Conservation (phyloP, 1,140 invertebrate genomes). For the Caenorhabditis tropicalis region DNA sequence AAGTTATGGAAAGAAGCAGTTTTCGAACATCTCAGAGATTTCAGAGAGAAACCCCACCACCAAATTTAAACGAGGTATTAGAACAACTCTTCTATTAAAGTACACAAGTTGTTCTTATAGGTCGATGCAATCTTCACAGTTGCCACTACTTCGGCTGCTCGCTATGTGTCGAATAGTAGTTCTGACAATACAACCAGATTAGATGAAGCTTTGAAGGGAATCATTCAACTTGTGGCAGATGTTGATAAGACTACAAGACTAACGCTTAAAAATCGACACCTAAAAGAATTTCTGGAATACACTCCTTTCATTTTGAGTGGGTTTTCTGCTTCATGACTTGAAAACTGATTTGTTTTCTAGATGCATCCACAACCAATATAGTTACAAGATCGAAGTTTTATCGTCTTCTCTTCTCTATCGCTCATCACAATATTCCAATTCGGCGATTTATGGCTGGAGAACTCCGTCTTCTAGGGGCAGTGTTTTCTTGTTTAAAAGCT, state of each 20-base stretch:
- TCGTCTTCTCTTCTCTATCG: neutral
- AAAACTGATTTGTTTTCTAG: neutral
- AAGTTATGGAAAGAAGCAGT: constrained; percentile 21
- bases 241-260: neutral
- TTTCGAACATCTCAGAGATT: constrained; percentile 12
- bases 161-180: constrained; percentile 5
- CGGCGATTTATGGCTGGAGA: constrained; percentile 50
- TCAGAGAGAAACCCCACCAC: neutral
- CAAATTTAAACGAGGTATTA: neutral
- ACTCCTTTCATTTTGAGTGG: constrained; percentile 6
- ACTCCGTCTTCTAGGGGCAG: constrained; percentile 37
- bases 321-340: neutral
- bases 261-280: neutral
- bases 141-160: neutral
- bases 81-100: too few species aligned
- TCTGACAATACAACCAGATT: neutral
- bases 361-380: constrained; percentile 26
- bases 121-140: neutral
- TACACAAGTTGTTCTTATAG: neutral
- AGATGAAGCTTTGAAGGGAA: neutral
- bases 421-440: constrained; percentile 43
- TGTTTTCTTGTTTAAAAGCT: constrained; percentile 52
- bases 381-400: constrained; percentile 10
- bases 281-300: constrained; percentile 2
- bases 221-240: neutral